Base-by-base conservation (phyloP, 2,113 vertebrate species). In the Pogonocichla stellata region DNA sequence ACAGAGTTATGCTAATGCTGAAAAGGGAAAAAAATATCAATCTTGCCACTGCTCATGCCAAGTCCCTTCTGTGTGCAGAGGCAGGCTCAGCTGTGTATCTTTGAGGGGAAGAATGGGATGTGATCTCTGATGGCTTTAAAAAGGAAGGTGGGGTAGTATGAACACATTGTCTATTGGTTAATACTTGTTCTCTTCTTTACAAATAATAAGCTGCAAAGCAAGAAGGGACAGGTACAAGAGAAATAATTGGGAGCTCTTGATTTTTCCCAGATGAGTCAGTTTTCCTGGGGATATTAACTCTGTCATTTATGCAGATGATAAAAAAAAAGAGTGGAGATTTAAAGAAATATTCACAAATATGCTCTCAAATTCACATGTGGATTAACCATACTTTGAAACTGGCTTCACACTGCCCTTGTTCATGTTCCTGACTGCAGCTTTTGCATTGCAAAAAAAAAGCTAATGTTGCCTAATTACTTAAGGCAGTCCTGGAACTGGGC, bases 231-330 rank as follows among this genome's bases (percentile, higher is more conserved):
- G 93, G 96, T 95, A 94, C 3, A 24, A 64, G n/a, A 26, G 73
- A 89, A 58, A 34, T 57, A 56, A 82, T 33, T 91, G 94, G 56
- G 33, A 95, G 90, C 67, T 67, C 71, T 88, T 77, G 75, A 60
- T 58, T 92, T 97, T 97, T 97, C 97, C 96, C 97, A 97, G 58
- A 13, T 98, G 96, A 98, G 61, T 98, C 97, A 97, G n/a, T 61
- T 60, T 95, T 93, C 65, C 82, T 94, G 89, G 88, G 82, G 85
- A 45, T 36, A 33, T 65, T 84, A 81, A 88, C 92, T 96, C 84
- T 93, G 65, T 71, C 58, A 45, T 81, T 86, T 94, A 86, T 87
- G 74, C 88, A 94, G 47, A 71, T 67, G 70, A 72, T 34, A n/a
- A 45, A 60, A 60, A 90, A 75, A 79, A 78, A 56, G 14, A 70